These are phyloP conservation scores for Acanthopleura granulata DNA, from an alignment of 2,888 invertebrate species.

Conservation along the genomic window DNA sequence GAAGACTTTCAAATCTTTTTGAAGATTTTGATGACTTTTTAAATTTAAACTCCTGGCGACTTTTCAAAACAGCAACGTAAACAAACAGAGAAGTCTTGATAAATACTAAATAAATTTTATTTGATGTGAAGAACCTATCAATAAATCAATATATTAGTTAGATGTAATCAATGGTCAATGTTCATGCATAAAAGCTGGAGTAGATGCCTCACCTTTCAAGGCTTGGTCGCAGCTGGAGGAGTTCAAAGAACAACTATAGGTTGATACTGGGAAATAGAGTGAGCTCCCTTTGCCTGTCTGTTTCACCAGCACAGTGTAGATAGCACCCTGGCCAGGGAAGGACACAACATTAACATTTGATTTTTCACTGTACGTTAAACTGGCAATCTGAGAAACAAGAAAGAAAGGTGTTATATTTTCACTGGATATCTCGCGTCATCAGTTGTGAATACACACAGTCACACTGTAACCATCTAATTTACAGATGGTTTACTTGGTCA, in stretches of 20 bases:
- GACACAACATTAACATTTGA: constrained; percentile 39
- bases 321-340: constrained; percentile 54
- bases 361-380: constrained; percentile 20
- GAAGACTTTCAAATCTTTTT: too few relatives aligned
- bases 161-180: too few relatives aligned
- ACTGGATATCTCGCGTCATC: too few relatives aligned
- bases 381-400: constrained; percentile 18
- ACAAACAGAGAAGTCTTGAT: too few relatives aligned
- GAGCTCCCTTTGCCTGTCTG: constrained; percentile 36
- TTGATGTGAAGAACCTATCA: too few relatives aligned
- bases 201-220: neutral
- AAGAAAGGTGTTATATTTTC: neutral
- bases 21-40: too few relatives aligned
- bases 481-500: too few relatives aligned
- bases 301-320: constrained; percentile 57
- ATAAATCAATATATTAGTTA: too few relatives aligned
- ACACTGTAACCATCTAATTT: neutral
- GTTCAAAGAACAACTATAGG: constrained; percentile 77
- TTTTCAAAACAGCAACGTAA: too few relatives aligned
- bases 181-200: too few relatives aligned
- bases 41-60: too few relatives aligned
- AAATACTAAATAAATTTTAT: too few relatives aligned
- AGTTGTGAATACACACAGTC: neutral
- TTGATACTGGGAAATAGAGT: constrained; percentile 79
- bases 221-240: constrained; percentile 27